Percentiles rank a stretch among this genome's conserved stretches.
Conservation (phyloP, 2,113 vertebrate species). For the Brachyhypopomus occidentalis region DNA sequence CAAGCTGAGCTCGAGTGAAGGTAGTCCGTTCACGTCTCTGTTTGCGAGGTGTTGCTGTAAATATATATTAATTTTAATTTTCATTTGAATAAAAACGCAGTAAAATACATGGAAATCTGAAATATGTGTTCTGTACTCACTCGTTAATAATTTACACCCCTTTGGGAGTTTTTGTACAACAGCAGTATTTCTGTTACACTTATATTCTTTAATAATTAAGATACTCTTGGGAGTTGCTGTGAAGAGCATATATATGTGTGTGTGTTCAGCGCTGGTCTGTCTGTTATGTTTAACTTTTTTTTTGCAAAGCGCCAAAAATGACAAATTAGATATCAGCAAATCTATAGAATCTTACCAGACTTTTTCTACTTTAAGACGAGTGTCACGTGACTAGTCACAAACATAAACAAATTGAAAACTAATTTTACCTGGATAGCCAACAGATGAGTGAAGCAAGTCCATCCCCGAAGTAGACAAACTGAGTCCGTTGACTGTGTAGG, state of each 20-base stretch:
- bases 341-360: no score
- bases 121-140: background rate
- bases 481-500: constrained; percentile 95
- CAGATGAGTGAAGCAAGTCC: constrained; percentile 94
- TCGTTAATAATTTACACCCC: background rate
- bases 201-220: background rate
- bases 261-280: no score
- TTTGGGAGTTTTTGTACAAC: background rate
- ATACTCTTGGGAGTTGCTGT: background rate
- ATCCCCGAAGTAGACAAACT: constrained; percentile 93
- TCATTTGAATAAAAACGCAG: background rate
- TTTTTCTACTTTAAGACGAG: no score
- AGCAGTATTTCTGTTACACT: background rate
- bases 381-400: no score
- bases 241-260: no score
- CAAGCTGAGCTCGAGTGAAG: constrained; percentile 93
- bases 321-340: no score
- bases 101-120: background rate
- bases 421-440: constrained; percentile 92
- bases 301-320: no score
- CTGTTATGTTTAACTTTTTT: no score
- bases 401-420: background rate
- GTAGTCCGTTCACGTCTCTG: constrained; percentile 95
- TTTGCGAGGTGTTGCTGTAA: constrained; percentile 86
- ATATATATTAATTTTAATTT: background rate